Conservation (phyloP, 2,797 vertebrate species). For the Luscinia megarhynchos region DNA sequence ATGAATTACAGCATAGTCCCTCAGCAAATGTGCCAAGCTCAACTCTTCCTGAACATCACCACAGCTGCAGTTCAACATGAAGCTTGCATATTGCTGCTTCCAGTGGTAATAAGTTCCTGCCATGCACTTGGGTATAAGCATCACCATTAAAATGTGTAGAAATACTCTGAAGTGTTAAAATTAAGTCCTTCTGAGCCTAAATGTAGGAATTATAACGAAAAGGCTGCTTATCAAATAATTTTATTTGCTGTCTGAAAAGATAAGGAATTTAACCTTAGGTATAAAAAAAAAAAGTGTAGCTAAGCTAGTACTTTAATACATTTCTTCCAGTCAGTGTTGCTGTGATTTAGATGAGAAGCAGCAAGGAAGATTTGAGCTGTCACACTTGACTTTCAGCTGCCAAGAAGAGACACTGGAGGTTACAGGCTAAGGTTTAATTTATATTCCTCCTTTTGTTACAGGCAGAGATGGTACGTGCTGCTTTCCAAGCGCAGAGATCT, state of each 20-base stretch:
- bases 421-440: conserved; percentile 34
- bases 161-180: background rate
- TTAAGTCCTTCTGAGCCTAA: background rate
- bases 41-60: background rate
- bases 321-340: conserved; percentile 18
- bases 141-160: background rate
- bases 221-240: background rate
- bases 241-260: background rate
- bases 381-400: conserved; percentile 51
- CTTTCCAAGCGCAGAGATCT: conserved; percentile 88
- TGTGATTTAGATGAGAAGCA: conserved; percentile 39
- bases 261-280: background rate
- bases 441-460: conserved; percentile 66
- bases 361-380: conserved; percentile 31
- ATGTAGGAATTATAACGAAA: background rate
- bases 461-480: conserved; percentile 92
- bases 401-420: background rate
- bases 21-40: background rate
- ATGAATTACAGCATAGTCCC: background rate
- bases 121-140: background rate
- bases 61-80: background rate
- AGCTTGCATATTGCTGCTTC: background rate
- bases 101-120: background rate
- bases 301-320: background rate
- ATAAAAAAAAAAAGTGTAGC: background rate